phyloP scores from a whole-genome alignment of 1,140 invertebrate species.

The Drosophila quadrilineata region DNA sequence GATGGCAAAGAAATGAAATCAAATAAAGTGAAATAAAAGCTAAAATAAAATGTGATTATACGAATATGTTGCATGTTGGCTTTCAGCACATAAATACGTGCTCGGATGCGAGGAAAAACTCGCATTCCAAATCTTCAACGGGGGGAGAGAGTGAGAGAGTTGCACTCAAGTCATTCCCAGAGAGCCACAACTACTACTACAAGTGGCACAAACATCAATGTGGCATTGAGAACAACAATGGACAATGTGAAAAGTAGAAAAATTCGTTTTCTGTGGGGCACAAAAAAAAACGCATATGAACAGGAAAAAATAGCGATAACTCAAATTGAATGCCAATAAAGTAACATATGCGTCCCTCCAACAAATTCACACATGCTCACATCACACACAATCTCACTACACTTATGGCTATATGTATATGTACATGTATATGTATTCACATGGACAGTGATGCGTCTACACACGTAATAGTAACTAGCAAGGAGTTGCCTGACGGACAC shows the following conservation, averaged over 20 bases:
- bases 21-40: slow-evolving; percentile 71
- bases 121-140: slow-evolving; percentile 57
- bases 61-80: slow-evolving; percentile 7
- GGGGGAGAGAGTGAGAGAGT: slow-evolving; percentile 18
- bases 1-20: slow-evolving; percentile 49
- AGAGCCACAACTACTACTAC: slow-evolving; percentile 1
- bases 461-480: slow-evolving; percentile 56
- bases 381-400: no score
- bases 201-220: not conserved
- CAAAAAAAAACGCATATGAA: slow-evolving; percentile 69
- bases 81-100: slow-evolving; percentile 35
- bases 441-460: slow-evolving; percentile 30
- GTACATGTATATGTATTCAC: slow-evolving; percentile 24
- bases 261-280: slow-evolving; percentile 43
- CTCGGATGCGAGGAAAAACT: slow-evolving; percentile 50
- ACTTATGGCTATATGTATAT: not conserved
- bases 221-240: slow-evolving; percentile 37
- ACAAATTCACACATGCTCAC: slow-evolving; percentile 22
- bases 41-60: slow-evolving; percentile 71
- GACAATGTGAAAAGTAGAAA: slow-evolving; percentile 56
- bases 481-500: slow-evolving; percentile 59
- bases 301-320: slow-evolving; percentile 76
- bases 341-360: slow-evolving; percentile 67
- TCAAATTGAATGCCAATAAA: slow-evolving; percentile 77
- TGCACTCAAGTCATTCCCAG: slow-evolving; percentile 36